Evolutionary conservation across 1,140 invertebrate genomes (phyloP), one percentile per base, ranked within the genome.

Genomic region (Cephus cinctus): DNA sequence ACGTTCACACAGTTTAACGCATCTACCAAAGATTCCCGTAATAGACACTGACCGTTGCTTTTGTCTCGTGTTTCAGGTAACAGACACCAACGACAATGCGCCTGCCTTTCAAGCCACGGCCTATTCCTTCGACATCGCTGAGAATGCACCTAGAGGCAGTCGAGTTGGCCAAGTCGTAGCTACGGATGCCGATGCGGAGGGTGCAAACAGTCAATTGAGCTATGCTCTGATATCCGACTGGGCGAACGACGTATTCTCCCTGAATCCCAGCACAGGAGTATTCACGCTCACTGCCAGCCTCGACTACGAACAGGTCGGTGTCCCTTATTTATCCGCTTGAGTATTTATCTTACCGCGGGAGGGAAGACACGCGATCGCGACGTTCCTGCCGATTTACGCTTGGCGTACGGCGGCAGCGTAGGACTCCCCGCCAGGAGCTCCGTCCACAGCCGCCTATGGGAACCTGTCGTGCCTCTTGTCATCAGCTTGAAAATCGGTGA

Each of bases 31-130:
- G 25, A 27, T 27, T 27, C 25, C 25, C 6, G 25, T 6, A n/a
- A 27, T 27, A 11, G 36, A n/a, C 20, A 20, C 20, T 50, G 19
- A 23, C 30, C 47, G 38, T 43, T 43, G 32, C 21, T 9, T 14
- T 31, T 42, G 39, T 45, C 56, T 59, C 54, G 47, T 63, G 27
- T 77, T 74, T 32, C 78, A 94, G 91, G 88, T 96, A 21, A 87
- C 83, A 0, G 94, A 97, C 68, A 89, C 89, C 4, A 98, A 98
- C 67, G 94, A 98, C 80, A 96, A 96, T 71, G 85, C 90, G 2
- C 95, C 95, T 1, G 76, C 83, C n/a, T 97, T 97, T 75, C 79
- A 85, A 40, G 87, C 89, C 57, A 80, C 75, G 36, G 88, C 87
- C 0, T 96, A 95, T 67, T 93, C 91, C 6, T 94, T 94, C 68